Percentiles rank a stretch among this genome's conserved stretches.
Conservation (phyloP, 2,113 vertebrate species). For the Symphodus melops region DNA sequence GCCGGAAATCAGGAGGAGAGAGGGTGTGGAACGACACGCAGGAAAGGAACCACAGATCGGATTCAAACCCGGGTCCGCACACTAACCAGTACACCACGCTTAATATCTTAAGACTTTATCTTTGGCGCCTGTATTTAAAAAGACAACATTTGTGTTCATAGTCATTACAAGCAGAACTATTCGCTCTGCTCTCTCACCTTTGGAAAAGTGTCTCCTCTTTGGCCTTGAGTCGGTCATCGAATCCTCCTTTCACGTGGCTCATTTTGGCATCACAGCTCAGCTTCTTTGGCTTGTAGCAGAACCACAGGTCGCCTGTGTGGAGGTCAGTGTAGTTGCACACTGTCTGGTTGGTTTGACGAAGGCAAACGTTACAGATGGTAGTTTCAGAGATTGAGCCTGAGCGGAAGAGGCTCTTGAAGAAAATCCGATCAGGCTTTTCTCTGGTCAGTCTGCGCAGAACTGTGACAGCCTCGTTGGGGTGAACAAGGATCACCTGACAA, state of each 20-base stretch:
- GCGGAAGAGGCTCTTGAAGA: slow-evolving; percentile 89
- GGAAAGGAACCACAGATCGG: too few relatives aligned
- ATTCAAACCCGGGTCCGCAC: too few relatives aligned
- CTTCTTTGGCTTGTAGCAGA: slow-evolving; percentile 91
- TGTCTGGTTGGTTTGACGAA: slow-evolving; percentile 75
- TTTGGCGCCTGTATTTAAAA: too few relatives aligned
- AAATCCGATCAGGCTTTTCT: slow-evolving; percentile 88
- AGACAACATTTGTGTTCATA: too few relatives aligned
- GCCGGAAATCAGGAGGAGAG: too few relatives aligned
- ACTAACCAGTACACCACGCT: too few relatives aligned
- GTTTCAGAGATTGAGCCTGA: slow-evolving; percentile 87
- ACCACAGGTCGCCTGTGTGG: slow-evolving; percentile 93
- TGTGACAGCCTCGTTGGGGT: slow-evolving; percentile 89
- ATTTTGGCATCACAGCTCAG: slow-evolving; percentile 88
- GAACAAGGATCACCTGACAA: slow-evolving; percentile 83
- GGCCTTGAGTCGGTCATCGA: slow-evolving; percentile 83
- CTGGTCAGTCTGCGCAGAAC: slow-evolving; percentile 85
- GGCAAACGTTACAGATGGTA: too few relatives aligned
- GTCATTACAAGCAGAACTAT: too few relatives aligned
- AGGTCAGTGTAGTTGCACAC: slow-evolving; percentile 93
- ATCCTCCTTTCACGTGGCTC: slow-evolving; percentile 86
- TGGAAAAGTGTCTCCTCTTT: slow-evolving; percentile 87
- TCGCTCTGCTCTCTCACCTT: slow-evolving; percentile 70
- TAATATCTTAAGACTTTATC: too few relatives aligned
- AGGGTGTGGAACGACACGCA: too few relatives aligned